Percentiles rank a stretch among this genome's conserved stretches.
phyloP scores from a whole-genome alignment of 35 echinoderm and acorn worm species.

The Lytechinus variegatus region DNA sequence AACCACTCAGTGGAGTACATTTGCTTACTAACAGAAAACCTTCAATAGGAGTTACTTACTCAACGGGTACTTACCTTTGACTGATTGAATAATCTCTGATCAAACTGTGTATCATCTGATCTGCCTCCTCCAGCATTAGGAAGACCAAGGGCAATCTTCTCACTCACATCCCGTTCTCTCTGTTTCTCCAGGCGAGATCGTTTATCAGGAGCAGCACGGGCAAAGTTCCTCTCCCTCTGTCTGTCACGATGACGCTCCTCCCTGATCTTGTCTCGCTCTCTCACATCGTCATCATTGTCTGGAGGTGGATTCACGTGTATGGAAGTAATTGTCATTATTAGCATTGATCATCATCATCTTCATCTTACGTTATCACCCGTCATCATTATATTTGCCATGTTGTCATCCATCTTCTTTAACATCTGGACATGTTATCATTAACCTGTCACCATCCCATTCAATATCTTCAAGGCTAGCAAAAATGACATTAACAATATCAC shows the following conservation, averaged over 20 bases:
- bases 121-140: slow-evolving; percentile 78
- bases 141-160: slow-evolving; percentile 95
- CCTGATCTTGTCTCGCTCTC: slow-evolving; percentile 85
- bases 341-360: too few species aligned
- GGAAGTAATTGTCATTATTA: not conserved
- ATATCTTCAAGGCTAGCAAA: too few species aligned
- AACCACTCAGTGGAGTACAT: too few species aligned
- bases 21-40: not conserved
- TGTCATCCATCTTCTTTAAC: too few species aligned
- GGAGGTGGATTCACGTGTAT: not conserved
- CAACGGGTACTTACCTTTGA: slow-evolving; percentile 72
- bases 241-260: slow-evolving; percentile 86
- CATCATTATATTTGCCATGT: too few species aligned
- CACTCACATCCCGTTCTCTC: slow-evolving; percentile 95
- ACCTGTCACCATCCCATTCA: too few species aligned
- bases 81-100: slow-evolving; percentile 90
- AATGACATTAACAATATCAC: too few species aligned
- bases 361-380: too few species aligned
- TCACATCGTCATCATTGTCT: slow-evolving; percentile 83
- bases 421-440: too few species aligned
- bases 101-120: slow-evolving; percentile 92
- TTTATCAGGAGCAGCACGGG: slow-evolving; percentile 85
- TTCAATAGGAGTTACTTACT: not conserved
- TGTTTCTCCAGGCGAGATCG: slow-evolving; percentile 92
- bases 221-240: slow-evolving; percentile 86